Conservation (phyloP, 2,113 vertebrate species). For the Actenoides hombroni region DNA sequence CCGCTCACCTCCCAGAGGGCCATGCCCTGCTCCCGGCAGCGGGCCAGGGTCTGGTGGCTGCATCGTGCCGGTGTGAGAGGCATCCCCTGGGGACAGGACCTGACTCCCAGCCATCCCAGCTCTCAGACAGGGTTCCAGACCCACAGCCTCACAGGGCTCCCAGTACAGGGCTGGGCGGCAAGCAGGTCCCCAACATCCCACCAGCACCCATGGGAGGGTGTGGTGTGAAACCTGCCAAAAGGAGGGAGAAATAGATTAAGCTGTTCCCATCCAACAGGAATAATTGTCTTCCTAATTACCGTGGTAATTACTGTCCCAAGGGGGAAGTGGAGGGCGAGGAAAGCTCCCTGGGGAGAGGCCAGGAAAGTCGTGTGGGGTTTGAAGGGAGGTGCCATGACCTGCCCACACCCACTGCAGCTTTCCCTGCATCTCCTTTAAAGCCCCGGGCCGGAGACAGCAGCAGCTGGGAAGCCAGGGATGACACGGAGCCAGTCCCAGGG, state of each 20-base stretch:
- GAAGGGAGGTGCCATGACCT: neutral
- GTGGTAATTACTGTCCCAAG: neutral
- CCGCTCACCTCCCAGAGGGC: accelerated
- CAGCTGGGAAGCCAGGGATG: too few relatives aligned
- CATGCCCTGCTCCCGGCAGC: neutral
- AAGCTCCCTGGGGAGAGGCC: neutral
- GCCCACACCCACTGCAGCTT: neutral
- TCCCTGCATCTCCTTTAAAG: neutral
- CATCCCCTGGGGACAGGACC: neutral
- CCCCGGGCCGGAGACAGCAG: accelerated
- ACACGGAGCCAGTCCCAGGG: accelerated
- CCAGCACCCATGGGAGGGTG: neutral
- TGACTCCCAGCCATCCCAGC: accelerated
- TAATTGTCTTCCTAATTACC: conserved; percentile 29
- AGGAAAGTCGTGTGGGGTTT: neutral
- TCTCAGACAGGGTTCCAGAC: accelerated
- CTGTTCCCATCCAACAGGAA: neutral
- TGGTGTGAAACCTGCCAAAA: neutral
- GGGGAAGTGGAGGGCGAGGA: neutral
- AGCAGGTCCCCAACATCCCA: neutral
- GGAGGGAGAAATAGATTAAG: conserved; percentile 8
- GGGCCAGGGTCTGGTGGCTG: accelerated
- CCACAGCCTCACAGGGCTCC: neutral
- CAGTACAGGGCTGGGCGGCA: accelerated
- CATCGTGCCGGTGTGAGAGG: accelerated